Percentiles rank a stretch among this genome's conserved stretches.
phyloP scores from a whole-genome alignment of 2,888 invertebrate species.

The Morpho deidamia region DNA sequence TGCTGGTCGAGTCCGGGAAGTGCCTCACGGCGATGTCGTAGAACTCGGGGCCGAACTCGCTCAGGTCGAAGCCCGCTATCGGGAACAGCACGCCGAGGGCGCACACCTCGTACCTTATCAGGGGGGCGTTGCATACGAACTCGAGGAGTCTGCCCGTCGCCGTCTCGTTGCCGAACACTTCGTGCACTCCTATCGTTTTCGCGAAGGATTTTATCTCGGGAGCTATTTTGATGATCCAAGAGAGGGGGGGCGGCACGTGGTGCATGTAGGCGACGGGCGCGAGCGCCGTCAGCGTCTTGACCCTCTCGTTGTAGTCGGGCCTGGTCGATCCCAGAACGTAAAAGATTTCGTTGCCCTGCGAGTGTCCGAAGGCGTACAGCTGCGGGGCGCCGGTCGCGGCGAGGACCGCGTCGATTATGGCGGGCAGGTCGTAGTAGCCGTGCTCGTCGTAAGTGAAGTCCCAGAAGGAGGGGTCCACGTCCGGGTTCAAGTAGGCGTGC shows the following conservation, averaged over 20 bases:
- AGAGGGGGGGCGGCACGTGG: constrained; percentile 37
- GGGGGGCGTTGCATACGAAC: constrained; percentile 13
- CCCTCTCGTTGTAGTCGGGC: constrained; percentile 75
- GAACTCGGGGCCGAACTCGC: constrained; percentile 28
- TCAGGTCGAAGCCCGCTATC: constrained; percentile 23
- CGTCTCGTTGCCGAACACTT: constrained; percentile 19
- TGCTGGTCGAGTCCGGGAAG: constrained; percentile 38
- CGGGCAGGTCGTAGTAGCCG: constrained; percentile 82
- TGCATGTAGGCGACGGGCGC: constrained; percentile 74
- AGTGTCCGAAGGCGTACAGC: constrained; percentile 82
- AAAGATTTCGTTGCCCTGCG: constrained; percentile 78
- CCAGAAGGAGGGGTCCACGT: constrained; percentile 55
- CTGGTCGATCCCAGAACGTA: constrained; percentile 66
- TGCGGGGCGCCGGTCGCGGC: constrained; percentile 59
- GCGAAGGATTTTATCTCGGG: constrained; percentile 21
- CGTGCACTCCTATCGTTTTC: constrained; percentile 13
- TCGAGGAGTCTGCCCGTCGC: background rate
- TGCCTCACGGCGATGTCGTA: constrained; percentile 24
- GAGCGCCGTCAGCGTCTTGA: constrained; percentile 68
- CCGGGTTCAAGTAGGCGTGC: constrained; percentile 58
- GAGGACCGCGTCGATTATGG: constrained; percentile 59
- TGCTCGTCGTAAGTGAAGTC: constrained; percentile 82
- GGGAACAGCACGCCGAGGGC: constrained; percentile 8
- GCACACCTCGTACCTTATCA: constrained; percentile 19
- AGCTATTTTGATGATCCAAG: constrained; percentile 35